These are phyloP conservation scores for Creontiades dilutus DNA, from an alignment of 2,888 invertebrate genomes.

Conservation along the genomic window DNA sequence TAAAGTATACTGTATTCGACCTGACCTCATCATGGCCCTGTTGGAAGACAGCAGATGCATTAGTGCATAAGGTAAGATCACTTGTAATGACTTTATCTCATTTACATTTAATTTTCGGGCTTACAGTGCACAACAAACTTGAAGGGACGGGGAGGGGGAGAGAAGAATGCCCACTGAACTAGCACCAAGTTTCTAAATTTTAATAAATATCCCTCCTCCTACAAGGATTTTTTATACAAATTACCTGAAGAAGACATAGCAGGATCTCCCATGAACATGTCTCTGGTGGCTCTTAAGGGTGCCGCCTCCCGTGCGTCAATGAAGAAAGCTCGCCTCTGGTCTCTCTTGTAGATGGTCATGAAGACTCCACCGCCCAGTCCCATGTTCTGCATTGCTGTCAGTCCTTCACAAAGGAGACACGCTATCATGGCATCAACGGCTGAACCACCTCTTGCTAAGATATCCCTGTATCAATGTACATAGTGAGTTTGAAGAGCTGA, in stretches of 20 bases:
- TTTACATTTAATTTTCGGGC: too few relatives aligned
- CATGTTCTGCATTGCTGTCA: slow-evolving; percentile 78
- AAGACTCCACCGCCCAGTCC: slow-evolving; percentile 86
- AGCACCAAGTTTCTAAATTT: too few relatives aligned
- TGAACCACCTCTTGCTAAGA: slow-evolving; percentile 78
- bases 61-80: too few relatives aligned
- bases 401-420: slow-evolving; percentile 78
- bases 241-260: slow-evolving; percentile 75
- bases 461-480: slow-evolving; percentile 75
- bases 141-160: too few relatives aligned
- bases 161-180: too few relatives aligned
- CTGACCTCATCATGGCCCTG: too few relatives aligned
- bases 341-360: slow-evolving; percentile 86
- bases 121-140: too few relatives aligned
- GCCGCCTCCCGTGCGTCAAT: slow-evolving; percentile 89
- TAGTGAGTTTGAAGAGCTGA: neutral
- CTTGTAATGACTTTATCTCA: too few relatives aligned
- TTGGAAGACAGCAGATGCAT: too few relatives aligned
- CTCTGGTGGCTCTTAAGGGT: slow-evolving; percentile 81
- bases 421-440: slow-evolving; percentile 79
- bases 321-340: slow-evolving; percentile 82
- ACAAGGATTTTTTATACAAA: too few relatives aligned
- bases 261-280: slow-evolving; percentile 82
- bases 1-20: too few relatives aligned
- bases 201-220: too few relatives aligned